Evolutionary conservation across 2,888 invertebrate species (phyloP).

Genomic region (Conistra vaccinii): DNA sequence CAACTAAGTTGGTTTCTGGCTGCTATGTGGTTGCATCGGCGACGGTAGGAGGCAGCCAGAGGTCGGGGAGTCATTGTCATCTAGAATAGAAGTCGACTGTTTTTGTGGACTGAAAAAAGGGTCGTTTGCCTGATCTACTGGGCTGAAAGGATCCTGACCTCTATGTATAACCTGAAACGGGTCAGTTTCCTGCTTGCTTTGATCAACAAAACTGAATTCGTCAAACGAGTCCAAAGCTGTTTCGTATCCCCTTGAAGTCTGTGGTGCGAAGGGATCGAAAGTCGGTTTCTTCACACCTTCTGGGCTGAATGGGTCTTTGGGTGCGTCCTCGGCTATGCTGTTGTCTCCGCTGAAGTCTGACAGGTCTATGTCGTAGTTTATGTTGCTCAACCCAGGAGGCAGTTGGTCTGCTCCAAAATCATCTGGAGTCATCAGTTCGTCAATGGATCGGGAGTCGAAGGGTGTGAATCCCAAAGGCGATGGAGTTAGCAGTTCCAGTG

Average conservation of each 20-base stretch:
- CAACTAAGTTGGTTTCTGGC: constrained; percentile 71
- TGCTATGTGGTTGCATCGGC: constrained; percentile 90
- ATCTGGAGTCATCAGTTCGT: constrained; percentile 91
- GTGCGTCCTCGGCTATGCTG: constrained; percentile 91
- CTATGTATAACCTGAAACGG: constrained; percentile 83
- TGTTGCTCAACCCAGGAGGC: constrained; percentile 92
- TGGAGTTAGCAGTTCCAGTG: constrained; percentile 90
- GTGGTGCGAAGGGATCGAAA: constrained; percentile 90
- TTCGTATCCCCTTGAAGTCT: constrained; percentile 75
- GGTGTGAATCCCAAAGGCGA: constrained; percentile 90
- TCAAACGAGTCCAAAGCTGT: constrained; percentile 79
- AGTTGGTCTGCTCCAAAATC: constrained; percentile 89
- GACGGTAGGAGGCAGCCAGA: constrained; percentile 90
- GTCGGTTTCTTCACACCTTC: constrained; percentile 80
- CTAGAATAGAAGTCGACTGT: constrained; percentile 80
- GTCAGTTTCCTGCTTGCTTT: constrained; percentile 72
- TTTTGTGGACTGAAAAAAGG: constrained; percentile 63
- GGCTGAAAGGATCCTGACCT: constrained; percentile 71
- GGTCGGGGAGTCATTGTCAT: constrained; percentile 84
- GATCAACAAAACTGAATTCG: constrained; percentile 80
- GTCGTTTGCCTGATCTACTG: constrained; percentile 56
- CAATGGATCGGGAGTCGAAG: constrained; percentile 91
- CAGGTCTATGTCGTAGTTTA: constrained; percentile 94
- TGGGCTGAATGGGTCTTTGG: constrained; percentile 91
- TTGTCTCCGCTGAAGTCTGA: constrained; percentile 94